Conservation (phyloP, 2,888 invertebrate genomes). For the Proisotoma minuta region DNA sequence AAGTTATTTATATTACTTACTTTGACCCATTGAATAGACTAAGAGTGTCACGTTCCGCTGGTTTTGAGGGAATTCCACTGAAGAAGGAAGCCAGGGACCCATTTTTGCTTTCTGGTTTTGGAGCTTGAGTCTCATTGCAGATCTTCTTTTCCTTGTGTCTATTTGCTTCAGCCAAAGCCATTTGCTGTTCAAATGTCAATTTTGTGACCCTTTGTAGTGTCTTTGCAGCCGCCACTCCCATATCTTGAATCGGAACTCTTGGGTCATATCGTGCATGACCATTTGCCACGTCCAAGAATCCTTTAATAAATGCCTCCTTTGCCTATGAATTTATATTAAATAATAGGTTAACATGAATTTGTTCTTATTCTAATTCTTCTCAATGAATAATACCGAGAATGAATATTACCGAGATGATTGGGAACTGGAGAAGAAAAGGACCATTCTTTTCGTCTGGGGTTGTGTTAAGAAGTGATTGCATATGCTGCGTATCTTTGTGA, state of each 20-base stretch:
- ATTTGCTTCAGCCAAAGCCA: not conserved
- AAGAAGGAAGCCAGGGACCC: no score
- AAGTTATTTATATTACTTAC: no score
- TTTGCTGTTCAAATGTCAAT: not conserved
- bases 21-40: no score
- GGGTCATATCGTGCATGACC: not conserved
- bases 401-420: not conserved
- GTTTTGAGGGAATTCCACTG: no score
- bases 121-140: not conserved
- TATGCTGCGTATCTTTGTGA: not conserved
- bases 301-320: not conserved
- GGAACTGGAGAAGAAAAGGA: not conserved
- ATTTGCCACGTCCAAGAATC: not conserved
- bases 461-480: not conserved
- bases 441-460: not conserved
- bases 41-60: no score
- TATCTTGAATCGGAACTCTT: not conserved
- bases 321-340: not conserved
- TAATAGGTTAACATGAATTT: not conserved
- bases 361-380: not conserved
- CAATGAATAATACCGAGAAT: no score
- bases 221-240: not conserved
- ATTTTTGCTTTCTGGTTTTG: not conserved
- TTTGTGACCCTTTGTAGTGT: not conserved
- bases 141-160: not conserved